These are phyloP conservation scores for Zelostemma sp. DNA, from an alignment of 1,140 invertebrate genomes.

Conservation along the genomic window DNA sequence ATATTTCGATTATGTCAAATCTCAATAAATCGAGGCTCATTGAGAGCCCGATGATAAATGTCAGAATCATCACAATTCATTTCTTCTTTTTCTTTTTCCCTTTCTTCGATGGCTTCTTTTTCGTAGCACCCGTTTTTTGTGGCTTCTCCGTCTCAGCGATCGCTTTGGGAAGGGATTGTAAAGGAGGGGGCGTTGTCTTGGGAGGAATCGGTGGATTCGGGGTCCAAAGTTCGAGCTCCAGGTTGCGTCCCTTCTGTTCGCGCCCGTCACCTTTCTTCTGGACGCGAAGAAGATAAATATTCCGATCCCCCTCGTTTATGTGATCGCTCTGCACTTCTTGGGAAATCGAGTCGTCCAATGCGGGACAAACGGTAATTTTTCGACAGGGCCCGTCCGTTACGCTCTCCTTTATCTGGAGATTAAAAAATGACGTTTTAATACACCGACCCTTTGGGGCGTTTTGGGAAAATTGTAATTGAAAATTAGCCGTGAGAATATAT, in stretches of 20 bases:
- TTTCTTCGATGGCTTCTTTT: slow-evolving; percentile 11
- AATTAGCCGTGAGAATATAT: too few relatives aligned
- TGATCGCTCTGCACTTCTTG: slow-evolving; percentile 61
- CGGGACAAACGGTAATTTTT: slow-evolving; percentile 58
- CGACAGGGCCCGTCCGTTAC: slow-evolving; percentile 46
- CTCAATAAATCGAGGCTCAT: not conserved
- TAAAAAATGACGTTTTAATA: not conserved
- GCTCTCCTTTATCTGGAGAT: slow-evolving; percentile 1
- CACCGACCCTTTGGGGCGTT: not conserved
- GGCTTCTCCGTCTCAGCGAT: slow-evolving; percentile 21
- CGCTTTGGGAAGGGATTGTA: slow-evolving; percentile 16
- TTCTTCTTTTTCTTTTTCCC: slow-evolving; percentile 25
- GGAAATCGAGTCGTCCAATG: slow-evolving; percentile 21
- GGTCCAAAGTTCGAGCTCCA: slow-evolving; percentile 62
- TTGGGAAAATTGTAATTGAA: too few relatives aligned
- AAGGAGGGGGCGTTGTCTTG: slow-evolving; percentile 9
- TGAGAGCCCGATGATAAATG: not conserved
- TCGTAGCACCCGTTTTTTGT: slow-evolving; percentile 13
- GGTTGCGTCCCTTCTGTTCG: slow-evolving; percentile 48
- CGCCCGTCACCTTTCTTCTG: slow-evolving; percentile 51
- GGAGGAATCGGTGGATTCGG: slow-evolving; percentile 51
- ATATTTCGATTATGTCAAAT: too few relatives aligned
- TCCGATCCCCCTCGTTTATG: slow-evolving; percentile 50
- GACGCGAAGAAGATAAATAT: slow-evolving; percentile 58
- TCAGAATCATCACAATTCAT: slow-evolving; percentile 16